Evolutionary conservation across 2,113 vertebrate genomes (phyloP).

Genomic region (Eptesicus fuscus): DNA sequence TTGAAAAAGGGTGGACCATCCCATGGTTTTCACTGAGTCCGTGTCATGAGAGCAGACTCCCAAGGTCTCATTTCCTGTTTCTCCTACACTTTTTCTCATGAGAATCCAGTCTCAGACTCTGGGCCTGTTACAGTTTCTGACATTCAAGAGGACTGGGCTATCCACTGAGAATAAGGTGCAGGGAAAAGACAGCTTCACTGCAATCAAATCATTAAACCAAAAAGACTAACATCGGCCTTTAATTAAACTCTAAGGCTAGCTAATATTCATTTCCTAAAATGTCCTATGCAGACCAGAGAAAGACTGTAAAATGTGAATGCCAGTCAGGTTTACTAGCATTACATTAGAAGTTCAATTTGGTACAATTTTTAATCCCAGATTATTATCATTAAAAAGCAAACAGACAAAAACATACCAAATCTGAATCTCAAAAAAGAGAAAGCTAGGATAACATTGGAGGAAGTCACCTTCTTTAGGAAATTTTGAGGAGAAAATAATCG

Average conservation of each 20-base stretch:
- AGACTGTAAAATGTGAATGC: background rate
- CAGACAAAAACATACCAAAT: background rate
- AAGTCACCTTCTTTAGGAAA: background rate
- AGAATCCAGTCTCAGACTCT: constrained; percentile 73
- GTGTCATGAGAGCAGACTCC: constrained; percentile 79
- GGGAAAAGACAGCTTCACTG: constrained; percentile 2
- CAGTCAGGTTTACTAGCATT: background rate
- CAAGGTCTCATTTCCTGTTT: constrained; percentile 81
- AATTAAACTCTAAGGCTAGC: too few relatives aligned
- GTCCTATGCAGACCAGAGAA: background rate
- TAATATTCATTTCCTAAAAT: background rate
- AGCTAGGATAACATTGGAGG: too few relatives aligned
- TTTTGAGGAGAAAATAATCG: background rate
- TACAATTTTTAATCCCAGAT: background rate
- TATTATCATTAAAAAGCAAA: background rate
- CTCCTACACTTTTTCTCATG: constrained; percentile 80
- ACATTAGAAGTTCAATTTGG: background rate
- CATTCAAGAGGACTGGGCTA: constrained; percentile 58
- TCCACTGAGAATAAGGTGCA: constrained; percentile 46
- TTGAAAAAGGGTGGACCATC: constrained; percentile 74
- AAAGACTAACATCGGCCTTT: background rate
- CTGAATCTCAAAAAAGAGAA: background rate
- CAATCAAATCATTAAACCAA: background rate
- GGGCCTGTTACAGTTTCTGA: constrained; percentile 44
- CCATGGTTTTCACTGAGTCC: constrained; percentile 81